Evolutionary conservation across 2,113 vertebrate genomes (phyloP), one percentile per base, ranked within the genome.

Genomic region (Callipepla californica): DNA sequence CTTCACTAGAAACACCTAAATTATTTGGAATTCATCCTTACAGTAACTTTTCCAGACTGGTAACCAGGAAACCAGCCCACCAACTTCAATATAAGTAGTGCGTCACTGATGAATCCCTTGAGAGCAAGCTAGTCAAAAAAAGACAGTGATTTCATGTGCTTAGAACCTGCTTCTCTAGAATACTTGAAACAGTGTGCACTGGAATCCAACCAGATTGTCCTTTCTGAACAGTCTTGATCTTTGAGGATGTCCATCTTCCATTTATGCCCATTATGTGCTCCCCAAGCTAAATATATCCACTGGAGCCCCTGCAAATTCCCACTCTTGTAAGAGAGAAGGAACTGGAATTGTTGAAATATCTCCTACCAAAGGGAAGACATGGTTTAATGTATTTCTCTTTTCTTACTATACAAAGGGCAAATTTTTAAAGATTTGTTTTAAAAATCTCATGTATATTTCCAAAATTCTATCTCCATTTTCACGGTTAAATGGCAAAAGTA

Each of bases 381-480:
- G 3, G 16, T 2, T 72, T 36, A 13, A 13, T 0, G 0, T 38
- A 0, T 20, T 55, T 15, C 19, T 4, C 19, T 4, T 59, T 9
- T 67, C 34, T 36, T 51, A 7, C 6, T 77, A 10, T 14, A 4
- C 2, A 1, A 85, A 62, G 16, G 18, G 4, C 8, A 4, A 61
- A 76, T 21, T 26, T 72, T 73, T 76, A 69, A 68, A 90, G 38
- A 74, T 8, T 61, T 51, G 13, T 44, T 68, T 58, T 47, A 26
- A 47, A 86, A 68, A 5, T 61, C 32, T 70, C 12, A 51, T 17
- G 42, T 50, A 9, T 30, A 2, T 55, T 30, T 6, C 3, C 75
- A 13, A 48, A 11, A 7, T 55, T 80, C 69, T 72, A 61, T 76
- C 21, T 76, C 50, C 4, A 2, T 78, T 86, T 80, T 67, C 42